Base-by-base conservation (phyloP, 2,888 invertebrate genomes). In the Octonoba sinensis region DNA sequence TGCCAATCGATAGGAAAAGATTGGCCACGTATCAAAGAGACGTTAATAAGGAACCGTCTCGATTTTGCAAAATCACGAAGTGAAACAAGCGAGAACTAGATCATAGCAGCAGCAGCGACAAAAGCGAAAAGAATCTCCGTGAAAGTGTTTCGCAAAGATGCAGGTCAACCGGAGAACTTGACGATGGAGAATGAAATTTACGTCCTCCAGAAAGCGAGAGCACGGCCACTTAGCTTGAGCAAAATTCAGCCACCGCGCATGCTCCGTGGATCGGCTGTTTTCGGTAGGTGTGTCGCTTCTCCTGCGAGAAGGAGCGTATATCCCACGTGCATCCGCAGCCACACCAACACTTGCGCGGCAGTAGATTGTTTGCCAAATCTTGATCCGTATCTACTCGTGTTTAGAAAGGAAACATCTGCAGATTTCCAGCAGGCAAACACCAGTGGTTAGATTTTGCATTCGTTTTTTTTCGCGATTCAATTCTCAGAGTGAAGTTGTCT, bases 201-300 rank as follows among this genome's bases (percentile, higher is more conserved):
- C 36, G 62, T 46, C 18, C 46, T 62, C 62, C 62, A n/a, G 18
- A 36, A 44, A 62, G 44, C 62, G 15, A 18, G 18, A 62, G 62
- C 62, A 62, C 36, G 36, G 62, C 62, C 62, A 62, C 62, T 62
- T 62, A 62, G 62, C 62, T n/a, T 4, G 44, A 1, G 15, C n/a
- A 18, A 44, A 44, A 22, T 44, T 44, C 44, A 57, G 22, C 44
- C 20, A 22, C n/a, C n/a, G 79, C 79, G 79, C 79, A 73, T 73
- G 79, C 67, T 24, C 73, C 59, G 49, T 16, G 64, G 47, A 69
- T 73, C 73, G 79, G 73, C 79, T 81, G 78, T 66, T 36, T 79
- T 79, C 60, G 78, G 79, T 81, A 81, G 79, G 79, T 81, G 79
- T 81, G 79, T 81, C 79, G 8, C 54, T 18, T 77, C 67, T n/a